These are phyloP conservation scores for Hydropotes inermis DNA, from an alignment of 2,113 vertebrate species.

Conservation along the genomic window DNA sequence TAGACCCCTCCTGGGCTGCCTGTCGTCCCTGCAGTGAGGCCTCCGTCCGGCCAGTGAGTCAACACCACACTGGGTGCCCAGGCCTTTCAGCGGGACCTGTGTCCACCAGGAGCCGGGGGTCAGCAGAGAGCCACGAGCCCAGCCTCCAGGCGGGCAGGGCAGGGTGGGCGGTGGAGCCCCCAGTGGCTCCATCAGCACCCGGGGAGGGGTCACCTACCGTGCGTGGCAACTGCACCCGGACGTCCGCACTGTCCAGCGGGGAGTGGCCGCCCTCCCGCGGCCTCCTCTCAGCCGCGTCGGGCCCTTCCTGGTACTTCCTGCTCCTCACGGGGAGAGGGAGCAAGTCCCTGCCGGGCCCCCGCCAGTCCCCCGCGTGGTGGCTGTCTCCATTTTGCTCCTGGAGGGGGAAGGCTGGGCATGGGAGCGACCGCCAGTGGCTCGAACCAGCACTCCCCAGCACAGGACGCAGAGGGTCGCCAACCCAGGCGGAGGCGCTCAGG, in stretches of 20 bases:
- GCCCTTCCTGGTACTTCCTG: slow-evolving; percentile 85
- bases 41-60: rapidly evolving
- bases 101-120: neutral
- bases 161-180: neutral
- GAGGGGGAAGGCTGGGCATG: neutral
- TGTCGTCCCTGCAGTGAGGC: neutral
- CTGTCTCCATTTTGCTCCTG: slow-evolving; percentile 91
- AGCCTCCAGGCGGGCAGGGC: neutral
- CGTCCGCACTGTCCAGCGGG: slow-evolving; percentile 85
- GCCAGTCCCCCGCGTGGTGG: slow-evolving; percentile 84
- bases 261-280: slow-evolving; percentile 77
- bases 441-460: neutral
- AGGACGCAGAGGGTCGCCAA: rapidly evolving
- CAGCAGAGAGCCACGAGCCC: rapidly evolving
- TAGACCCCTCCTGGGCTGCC: neutral
- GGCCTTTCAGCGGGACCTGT: neutral
- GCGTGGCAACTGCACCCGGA: slow-evolving; percentile 86
- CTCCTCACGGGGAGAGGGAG: slow-evolving; percentile 82
- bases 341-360: slow-evolving; percentile 82
- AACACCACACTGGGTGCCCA: rapidly evolving
- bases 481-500: rapidly evolving
- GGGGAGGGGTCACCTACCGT: slow-evolving; percentile 81
- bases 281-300: slow-evolving; percentile 79
- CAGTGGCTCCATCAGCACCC: neutral
- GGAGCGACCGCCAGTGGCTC: neutral